Evolutionary conservation across 2,797 vertebrate species (phyloP).

Genomic region (Epinephelus malabaricus): DNA sequence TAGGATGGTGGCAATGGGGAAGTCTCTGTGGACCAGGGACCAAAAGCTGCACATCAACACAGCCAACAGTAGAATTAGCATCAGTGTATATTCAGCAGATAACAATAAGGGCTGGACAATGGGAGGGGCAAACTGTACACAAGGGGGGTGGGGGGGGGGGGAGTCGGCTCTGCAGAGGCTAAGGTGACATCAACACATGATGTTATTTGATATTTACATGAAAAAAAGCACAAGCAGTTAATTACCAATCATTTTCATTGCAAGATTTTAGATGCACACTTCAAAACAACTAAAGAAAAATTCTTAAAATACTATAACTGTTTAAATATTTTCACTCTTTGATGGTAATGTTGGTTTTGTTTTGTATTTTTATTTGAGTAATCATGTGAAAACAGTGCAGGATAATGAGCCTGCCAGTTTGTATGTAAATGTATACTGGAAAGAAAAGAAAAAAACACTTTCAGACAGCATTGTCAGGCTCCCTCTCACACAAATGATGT

Average conservation of each 20-base stretch:
- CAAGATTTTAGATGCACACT: neutral
- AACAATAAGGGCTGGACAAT: constrained; percentile 72
- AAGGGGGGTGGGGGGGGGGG: constrained; percentile 29
- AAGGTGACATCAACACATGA: constrained; percentile 52
- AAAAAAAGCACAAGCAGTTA: constrained; percentile 45
- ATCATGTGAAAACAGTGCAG: constrained; percentile 8
- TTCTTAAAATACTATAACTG: neutral
- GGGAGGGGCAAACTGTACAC: constrained; percentile 75
- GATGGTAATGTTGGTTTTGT: neutral
- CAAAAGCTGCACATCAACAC: constrained; percentile 76
- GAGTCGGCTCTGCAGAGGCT: constrained; percentile 40
- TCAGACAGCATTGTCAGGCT: constrained; percentile 52
- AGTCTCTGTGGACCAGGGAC: constrained; percentile 69
- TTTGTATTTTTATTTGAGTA: constrained; percentile 27
- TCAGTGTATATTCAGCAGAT: constrained; percentile 80
- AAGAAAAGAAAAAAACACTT: constrained; percentile 25
- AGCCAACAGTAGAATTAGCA: constrained; percentile 80
- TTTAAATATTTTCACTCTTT: neutral
- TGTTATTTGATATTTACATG: constrained; percentile 64
- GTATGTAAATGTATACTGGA: constrained; percentile 60
- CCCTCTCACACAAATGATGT: constrained; percentile 90
- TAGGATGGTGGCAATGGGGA: constrained; percentile 75
- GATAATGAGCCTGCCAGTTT: constrained; percentile 54
- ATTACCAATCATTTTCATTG: constrained; percentile 13
- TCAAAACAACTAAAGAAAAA: neutral